Conservation (phyloP, 2,797 vertebrate genomes). For the Dryobates pubescens region DNA sequence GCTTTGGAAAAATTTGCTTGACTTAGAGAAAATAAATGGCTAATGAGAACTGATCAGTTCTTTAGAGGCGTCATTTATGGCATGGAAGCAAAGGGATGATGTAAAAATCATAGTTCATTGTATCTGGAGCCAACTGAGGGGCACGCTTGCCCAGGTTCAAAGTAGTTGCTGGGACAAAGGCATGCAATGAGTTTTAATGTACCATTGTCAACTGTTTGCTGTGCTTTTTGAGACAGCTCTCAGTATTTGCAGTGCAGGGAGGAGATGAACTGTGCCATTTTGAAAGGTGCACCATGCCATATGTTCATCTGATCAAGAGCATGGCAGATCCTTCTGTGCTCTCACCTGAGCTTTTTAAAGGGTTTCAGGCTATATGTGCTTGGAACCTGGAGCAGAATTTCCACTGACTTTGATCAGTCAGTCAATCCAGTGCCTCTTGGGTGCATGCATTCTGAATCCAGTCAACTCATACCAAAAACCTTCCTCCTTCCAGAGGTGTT, state of each 20-base stretch:
- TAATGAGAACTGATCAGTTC: not conserved
- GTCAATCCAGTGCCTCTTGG: not conserved
- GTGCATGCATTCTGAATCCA: not conserved
- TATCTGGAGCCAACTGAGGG: not conserved
- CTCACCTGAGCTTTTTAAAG: not conserved
- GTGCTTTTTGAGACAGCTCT: not conserved
- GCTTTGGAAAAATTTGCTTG: not conserved
- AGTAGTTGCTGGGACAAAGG: not conserved
- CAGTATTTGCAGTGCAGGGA: not conserved
- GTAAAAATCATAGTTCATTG: not conserved
- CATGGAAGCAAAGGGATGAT: not conserved
- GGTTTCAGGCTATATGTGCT: not conserved
- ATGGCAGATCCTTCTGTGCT: not conserved
- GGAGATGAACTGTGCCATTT: not conserved
- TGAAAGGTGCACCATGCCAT: not conserved
- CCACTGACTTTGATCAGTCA: not conserved
- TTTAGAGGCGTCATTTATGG: not conserved
- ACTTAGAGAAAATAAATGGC: not conserved
- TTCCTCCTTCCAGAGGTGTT: not conserved
- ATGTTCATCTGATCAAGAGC: not conserved
- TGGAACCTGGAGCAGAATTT: not conserved
- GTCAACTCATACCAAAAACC: not conserved
- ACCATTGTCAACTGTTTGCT: not conserved
- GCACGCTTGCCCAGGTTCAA: rapidly evolving
- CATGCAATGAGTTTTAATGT: not conserved